These are phyloP conservation scores for Coelinius sp. DNA, from an alignment of 2,888 invertebrate species.

Conservation along the genomic window DNA sequence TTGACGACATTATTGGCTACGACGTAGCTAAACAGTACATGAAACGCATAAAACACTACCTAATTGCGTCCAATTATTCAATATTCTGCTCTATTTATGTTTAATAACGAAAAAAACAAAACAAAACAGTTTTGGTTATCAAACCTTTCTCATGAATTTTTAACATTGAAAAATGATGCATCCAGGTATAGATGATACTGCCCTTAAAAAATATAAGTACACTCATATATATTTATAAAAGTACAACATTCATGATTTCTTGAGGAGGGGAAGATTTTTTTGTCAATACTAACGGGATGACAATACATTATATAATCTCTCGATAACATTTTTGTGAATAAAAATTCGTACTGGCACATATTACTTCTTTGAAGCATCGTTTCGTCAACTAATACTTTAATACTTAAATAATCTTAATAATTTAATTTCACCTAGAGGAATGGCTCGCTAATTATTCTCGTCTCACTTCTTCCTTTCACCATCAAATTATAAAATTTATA, in stretches of 20 bases:
- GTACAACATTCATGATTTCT: conserved; percentile 56
- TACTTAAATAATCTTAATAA: conserved; percentile 1
- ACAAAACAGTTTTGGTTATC: conserved; percentile 13
- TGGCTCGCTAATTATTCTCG: not conserved
- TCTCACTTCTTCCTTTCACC: not conserved
- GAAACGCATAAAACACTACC: conserved; percentile 55
- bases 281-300: not conserved
- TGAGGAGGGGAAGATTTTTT: conserved; percentile 34
- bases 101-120: conserved; percentile 31
- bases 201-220: conserved; percentile 63
- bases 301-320: conserved; percentile 24
- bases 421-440: conserved; percentile 13
- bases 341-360: conserved; percentile 36
- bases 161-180: conserved; percentile 24
- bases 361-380: conserved; percentile 26
- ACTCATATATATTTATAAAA: conserved; percentile 59
- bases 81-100: conserved; percentile 25
- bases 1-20: conserved; percentile 44
- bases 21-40: conserved; percentile 52
- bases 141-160: not conserved
- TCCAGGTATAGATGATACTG: conserved; percentile 33
- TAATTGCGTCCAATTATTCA: conserved; percentile 35
- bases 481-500: no score
- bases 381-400: not conserved
- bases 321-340: conserved; percentile 12